Base-by-base conservation (phyloP, 2,888 invertebrate species). In the Hanleya hanleyi region DNA sequence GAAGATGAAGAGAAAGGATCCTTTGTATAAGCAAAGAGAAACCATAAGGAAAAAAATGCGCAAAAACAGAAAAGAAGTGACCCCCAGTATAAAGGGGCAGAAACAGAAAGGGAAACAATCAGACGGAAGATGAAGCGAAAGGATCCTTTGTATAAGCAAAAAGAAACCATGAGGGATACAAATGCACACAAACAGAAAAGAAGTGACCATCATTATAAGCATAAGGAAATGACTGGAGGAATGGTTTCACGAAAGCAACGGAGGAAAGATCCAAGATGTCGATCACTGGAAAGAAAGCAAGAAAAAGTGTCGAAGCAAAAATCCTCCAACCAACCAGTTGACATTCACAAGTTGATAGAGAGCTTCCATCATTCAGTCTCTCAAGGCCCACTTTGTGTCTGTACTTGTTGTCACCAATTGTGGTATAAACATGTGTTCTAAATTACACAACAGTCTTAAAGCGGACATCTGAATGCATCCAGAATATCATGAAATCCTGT, bases 321-420 rank as follows among this genome's bases (percentile, higher is more conserved):
- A n/a, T n/a, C n/a, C n/a, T n/a, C n/a, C n/a, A n/a, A n/a, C n/a
- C n/a, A n/a, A n/a, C n/a, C n/a, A n/a, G n/a, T n/a, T n/a, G n/a
- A n/a, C n/a, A n/a, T n/a, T n/a, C n/a, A n/a, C n/a, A n/a, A n/a
- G n/a, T n/a, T 57, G 22, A 57, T 57, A 7, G 22, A 29, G 9
- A 26, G 12, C 9, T 57, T 26, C 29, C 29, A 57, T 26, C 12
- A 12, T 9, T 15, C 57, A 9, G 71, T 72, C 2, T 22, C 67
- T 36, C 6, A 62, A 69, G 74, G 74, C 37, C 79, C 74, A 47
- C 32, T 64, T 18, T 77, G 75, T 69, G 36, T 70, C 26, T 79
- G 77, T 68, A 70, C 74, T 0, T 64, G 62, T 37, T 79, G 79
- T 64, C 57, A 72, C 4, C 77, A 79, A 36, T 36, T 69, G 22